Evolutionary conservation across 2,797 vertebrate species (phyloP).

Genomic region (Cyprinella venusta): DNA sequence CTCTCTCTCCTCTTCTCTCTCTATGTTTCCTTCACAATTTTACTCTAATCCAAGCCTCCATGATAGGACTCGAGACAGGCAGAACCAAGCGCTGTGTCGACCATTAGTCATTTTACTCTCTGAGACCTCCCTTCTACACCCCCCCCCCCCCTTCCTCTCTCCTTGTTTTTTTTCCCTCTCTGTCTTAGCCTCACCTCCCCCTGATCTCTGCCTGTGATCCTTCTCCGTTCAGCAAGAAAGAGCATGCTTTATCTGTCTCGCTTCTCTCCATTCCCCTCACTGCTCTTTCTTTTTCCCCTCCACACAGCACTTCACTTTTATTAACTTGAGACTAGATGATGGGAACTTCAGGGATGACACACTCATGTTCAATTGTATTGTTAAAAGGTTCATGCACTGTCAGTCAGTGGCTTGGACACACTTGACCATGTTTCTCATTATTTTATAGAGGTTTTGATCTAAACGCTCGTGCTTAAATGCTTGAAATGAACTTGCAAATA

Average conservation of each 20-base stretch:
- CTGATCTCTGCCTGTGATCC: constrained; percentile 6
- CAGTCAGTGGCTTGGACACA: constrained; percentile 64
- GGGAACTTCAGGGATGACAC: constrained; percentile 5
- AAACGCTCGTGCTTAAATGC: constrained; percentile 53
- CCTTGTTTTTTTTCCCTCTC: constrained; percentile 47
- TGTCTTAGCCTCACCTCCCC: constrained; percentile 44
- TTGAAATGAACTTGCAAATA: neutral
- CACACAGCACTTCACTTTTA: constrained; percentile 3
- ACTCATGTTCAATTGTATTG: neutral
- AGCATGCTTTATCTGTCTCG: constrained; percentile 27
- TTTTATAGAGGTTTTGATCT: constrained; percentile 66
- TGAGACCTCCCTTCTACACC: constrained; percentile 41
- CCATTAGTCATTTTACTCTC: constrained; percentile 57
- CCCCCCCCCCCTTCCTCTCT: constrained; percentile 47
- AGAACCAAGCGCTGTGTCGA: constrained; percentile 21
- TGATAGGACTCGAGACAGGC: constrained; percentile 62
- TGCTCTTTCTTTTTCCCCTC: neutral
- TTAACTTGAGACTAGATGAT: constrained; percentile 4
- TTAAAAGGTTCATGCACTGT: constrained; percentile 50
- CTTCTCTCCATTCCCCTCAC: constrained; percentile 2
- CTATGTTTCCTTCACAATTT: constrained; percentile 35
- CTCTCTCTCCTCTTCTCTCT: constrained; percentile 48
- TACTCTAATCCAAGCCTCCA: constrained; percentile 59
- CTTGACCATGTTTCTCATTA: neutral
- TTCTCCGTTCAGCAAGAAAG: constrained; percentile 28